Evolutionary conservation across 2,113 vertebrate genomes (phyloP).

Genomic region (Phoxinus phoxinus): DNA sequence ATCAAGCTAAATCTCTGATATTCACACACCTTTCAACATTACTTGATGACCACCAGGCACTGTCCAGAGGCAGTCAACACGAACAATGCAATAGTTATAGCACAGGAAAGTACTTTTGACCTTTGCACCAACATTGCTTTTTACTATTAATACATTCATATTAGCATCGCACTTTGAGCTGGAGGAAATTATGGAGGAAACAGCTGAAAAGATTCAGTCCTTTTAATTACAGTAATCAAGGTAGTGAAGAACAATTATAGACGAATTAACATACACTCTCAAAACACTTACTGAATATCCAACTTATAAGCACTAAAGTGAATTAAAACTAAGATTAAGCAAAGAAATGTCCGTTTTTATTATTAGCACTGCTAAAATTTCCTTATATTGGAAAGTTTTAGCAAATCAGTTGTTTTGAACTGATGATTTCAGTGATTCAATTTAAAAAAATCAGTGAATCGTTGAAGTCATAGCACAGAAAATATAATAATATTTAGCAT

Average conservation of each 20-base stretch:
- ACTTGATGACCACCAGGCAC: not conserved
- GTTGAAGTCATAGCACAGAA: not conserved
- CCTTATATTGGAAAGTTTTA: not conserved
- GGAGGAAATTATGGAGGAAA: not conserved
- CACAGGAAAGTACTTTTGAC: not conserved
- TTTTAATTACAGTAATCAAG: conserved; percentile 1
- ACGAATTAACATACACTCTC: not conserved
- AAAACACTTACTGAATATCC: not conserved
- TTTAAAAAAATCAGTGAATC: not conserved
- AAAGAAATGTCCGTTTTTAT: not conserved
- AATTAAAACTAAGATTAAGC: not conserved
- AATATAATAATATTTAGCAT: not conserved
- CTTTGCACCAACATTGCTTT: not conserved
- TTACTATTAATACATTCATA: not conserved
- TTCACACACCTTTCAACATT: not conserved
- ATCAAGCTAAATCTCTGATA: not conserved
- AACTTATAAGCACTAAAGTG: not conserved
- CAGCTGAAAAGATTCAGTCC: not conserved
- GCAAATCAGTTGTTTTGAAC: not conserved
- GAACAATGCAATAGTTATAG: not conserved
- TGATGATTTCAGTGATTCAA: not conserved
- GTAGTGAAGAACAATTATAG: not conserved
- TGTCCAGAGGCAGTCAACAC: not conserved
- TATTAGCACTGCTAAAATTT: not conserved
- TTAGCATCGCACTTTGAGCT: not conserved